These are phyloP conservation scores for Myiozetetes cayanensis DNA, from an alignment of 2,113 vertebrate genomes.

Conservation along the genomic window DNA sequence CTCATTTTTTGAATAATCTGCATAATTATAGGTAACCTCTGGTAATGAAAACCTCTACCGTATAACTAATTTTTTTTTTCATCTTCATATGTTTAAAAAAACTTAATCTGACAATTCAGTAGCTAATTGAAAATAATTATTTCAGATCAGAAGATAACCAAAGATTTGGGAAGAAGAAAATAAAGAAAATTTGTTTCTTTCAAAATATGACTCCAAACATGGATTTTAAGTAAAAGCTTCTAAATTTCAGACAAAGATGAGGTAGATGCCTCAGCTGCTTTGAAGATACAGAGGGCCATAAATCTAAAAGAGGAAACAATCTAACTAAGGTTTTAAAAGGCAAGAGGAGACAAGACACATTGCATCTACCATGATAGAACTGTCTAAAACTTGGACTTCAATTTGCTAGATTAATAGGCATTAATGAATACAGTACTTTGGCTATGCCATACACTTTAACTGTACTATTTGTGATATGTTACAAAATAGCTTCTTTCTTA, in stretches of 20 bases:
- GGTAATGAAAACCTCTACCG: background rate
- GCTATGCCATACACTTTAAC: background rate
- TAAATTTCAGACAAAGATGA: background rate
- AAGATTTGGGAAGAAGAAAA: background rate
- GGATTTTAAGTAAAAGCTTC: background rate
- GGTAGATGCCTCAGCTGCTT: background rate
- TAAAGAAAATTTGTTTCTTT: background rate
- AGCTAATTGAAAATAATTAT: background rate
- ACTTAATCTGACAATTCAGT: background rate
- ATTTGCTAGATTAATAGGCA: background rate
- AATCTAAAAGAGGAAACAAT: background rate
- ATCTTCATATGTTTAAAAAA: background rate
- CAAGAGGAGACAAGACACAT: background rate
- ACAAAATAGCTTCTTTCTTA: background rate
- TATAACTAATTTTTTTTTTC: background rate
- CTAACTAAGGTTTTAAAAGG: background rate
- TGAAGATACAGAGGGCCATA: background rate
- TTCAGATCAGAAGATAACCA: background rate
- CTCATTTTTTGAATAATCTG: background rate
- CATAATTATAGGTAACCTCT: background rate
- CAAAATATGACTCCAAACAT: background rate
- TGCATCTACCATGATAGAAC: background rate
- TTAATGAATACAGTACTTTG: background rate
- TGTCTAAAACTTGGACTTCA: background rate
- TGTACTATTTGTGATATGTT: background rate